These are phyloP conservation scores for Eremobia ochroleuca DNA, from an alignment of 2,888 invertebrate species.

Conservation along the genomic window DNA sequence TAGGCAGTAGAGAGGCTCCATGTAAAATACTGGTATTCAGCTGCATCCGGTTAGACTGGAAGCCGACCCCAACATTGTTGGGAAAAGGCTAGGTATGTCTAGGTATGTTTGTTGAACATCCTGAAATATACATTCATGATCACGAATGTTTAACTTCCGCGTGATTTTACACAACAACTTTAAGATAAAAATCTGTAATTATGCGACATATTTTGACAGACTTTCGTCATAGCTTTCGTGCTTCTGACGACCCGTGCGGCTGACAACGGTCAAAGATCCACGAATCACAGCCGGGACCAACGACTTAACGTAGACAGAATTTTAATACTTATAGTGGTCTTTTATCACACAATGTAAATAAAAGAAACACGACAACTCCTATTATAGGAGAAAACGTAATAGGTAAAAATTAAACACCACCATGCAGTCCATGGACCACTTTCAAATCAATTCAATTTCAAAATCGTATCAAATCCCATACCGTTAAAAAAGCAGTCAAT, in stretches of 20 bases:
- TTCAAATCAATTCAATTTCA: neutral
- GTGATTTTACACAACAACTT: too few relatives aligned
- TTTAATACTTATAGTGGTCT: neutral
- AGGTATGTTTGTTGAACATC: too few relatives aligned
- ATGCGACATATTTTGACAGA: too few relatives aligned
- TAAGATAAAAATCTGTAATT: too few relatives aligned
- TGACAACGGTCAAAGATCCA: neutral
- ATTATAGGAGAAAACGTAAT: neutral
- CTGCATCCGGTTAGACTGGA: too few relatives aligned
- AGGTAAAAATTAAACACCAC: neutral
- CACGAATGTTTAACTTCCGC: too few relatives aligned
- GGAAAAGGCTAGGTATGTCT: too few relatives aligned
- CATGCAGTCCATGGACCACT: neutral
- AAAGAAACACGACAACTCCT: neutral
- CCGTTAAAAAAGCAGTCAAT: conserved; percentile 19
- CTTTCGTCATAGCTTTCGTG: too few relatives aligned
- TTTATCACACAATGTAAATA: neutral
- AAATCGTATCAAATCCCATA: conserved; percentile 7
- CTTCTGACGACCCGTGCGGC: neutral
- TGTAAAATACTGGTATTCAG: too few relatives aligned
- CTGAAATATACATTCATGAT: too few relatives aligned
- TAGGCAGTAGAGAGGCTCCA: too few relatives aligned
- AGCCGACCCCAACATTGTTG: too few relatives aligned
- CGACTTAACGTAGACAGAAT: neutral
- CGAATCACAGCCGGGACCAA: neutral